These are phyloP conservation scores for Chloroclystis v-ata DNA, from an alignment of 2,888 invertebrate genomes.

Conservation along the genomic window DNA sequence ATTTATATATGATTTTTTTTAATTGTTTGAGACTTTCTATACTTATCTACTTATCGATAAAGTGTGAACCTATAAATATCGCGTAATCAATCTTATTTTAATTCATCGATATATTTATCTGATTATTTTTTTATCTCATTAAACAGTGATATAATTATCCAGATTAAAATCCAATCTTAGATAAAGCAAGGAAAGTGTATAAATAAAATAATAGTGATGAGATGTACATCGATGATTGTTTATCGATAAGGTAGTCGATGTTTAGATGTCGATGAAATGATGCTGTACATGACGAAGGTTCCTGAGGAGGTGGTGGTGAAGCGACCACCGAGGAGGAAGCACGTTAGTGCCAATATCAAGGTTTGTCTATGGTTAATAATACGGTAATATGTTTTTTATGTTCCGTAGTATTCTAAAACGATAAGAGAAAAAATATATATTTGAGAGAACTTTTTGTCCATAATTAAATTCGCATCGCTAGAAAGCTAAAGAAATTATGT, in stretches of 20 bases:
- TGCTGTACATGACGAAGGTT: conserved; percentile 62
- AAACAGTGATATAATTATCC: too few relatives aligned
- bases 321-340: conserved; percentile 59
- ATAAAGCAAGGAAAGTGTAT: conserved; percentile 2
- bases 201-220: conserved; percentile 31
- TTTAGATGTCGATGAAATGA: conserved; percentile 47
- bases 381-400: too few relatives aligned
- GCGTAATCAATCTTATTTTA: too few relatives aligned
- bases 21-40: not conserved
- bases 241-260: conserved; percentile 24
- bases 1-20: not conserved
- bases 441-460: too few relatives aligned
- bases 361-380: conserved; percentile 44
- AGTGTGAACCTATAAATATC: too few relatives aligned
- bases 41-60: not conserved
- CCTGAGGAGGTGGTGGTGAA: conserved; percentile 60
- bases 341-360: conserved; percentile 69
- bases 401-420: too few relatives aligned
- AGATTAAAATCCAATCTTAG: too few relatives aligned
- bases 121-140: not conserved
- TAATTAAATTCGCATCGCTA: too few relatives aligned
- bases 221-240: conserved; percentile 26
- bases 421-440: too few relatives aligned
- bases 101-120: too few relatives aligned
- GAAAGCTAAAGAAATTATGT: too few relatives aligned